Conservation (phyloP, 2,888 invertebrate genomes). For the Spodoptera picta region DNA sequence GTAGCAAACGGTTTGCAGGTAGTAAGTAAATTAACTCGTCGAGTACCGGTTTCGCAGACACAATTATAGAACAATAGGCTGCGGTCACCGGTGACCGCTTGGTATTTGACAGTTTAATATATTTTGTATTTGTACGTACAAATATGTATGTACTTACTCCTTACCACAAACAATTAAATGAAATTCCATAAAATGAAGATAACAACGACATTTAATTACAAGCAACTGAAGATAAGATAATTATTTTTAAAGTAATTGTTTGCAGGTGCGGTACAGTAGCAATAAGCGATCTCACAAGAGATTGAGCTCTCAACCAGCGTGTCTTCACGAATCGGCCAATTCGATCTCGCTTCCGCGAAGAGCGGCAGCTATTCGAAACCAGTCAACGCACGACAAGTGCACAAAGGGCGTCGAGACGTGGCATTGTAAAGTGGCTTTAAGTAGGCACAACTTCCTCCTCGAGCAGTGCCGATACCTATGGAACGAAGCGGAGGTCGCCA, state of each 20-base stretch:
- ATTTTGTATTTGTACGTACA: not conserved
- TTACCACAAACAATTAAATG: not conserved
- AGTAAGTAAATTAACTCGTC: not conserved
- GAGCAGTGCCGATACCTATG: constrained; percentile 61
- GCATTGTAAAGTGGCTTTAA: constrained; percentile 74
- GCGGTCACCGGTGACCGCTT: too few species aligned
- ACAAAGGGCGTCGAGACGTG: constrained; percentile 75
- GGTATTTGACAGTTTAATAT: too few species aligned
- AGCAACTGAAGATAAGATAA: constrained; percentile 49
- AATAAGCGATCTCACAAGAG: constrained; percentile 79
- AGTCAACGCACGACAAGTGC: constrained; percentile 80
- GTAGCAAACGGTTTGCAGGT: constrained; percentile 20
- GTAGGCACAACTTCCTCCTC: constrained; percentile 67
- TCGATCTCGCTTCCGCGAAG: constrained; percentile 80
- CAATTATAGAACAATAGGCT: too few species aligned
- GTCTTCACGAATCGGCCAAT: constrained; percentile 73
- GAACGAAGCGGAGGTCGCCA: constrained; percentile 65
- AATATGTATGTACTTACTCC: too few species aligned
- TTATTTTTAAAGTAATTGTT: constrained; percentile 57
- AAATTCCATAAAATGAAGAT: not conserved
- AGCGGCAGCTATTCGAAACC: constrained; percentile 72
- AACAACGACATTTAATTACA: constrained; percentile 21
- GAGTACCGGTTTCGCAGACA: too few species aligned
- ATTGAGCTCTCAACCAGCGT: constrained; percentile 74
- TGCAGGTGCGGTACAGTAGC: constrained; percentile 62